Conservation (phyloP, 2,797 vertebrate genomes). For the Alosa sapidissima region DNA sequence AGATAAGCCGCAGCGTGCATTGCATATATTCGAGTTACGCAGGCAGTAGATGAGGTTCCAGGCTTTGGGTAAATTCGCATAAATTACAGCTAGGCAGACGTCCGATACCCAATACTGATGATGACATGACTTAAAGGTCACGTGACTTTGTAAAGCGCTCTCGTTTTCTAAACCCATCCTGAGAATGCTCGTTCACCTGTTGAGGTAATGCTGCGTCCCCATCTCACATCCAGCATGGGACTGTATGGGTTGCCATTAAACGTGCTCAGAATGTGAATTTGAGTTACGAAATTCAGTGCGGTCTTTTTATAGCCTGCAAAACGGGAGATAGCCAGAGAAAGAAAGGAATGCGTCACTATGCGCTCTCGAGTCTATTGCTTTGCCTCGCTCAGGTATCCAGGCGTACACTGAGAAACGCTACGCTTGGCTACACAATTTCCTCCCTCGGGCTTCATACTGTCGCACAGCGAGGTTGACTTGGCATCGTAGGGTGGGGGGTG, state of each 20-base stretch:
- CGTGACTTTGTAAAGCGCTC: constrained; percentile 57
- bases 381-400: constrained; percentile 6
- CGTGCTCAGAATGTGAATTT: constrained; percentile 14
- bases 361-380: background rate
- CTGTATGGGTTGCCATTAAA: background rate
- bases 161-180: constrained; percentile 46
- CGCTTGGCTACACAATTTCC: background rate
- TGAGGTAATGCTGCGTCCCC: constrained; percentile 26
- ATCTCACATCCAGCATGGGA: background rate
- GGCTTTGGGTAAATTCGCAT: background rate
- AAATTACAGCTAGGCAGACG: constrained; percentile 33
- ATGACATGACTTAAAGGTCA: constrained; percentile 57
- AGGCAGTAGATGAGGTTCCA: background rate
- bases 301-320: constrained; percentile 1
- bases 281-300: background rate
- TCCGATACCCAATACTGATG: constrained; percentile 47
- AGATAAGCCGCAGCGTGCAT: background rate
- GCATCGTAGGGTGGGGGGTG: background rate
- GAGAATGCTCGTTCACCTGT: constrained; percentile 44
- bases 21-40: background rate
- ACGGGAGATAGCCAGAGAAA: background rate
- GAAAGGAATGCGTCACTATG: constrained; percentile 9
- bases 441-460: constrained; percentile 8
- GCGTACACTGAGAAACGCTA: background rate
- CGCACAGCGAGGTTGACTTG: background rate